These are phyloP conservation scores for Neria commutata DNA, from an alignment of 2,888 invertebrate species.

Conservation along the genomic window DNA sequence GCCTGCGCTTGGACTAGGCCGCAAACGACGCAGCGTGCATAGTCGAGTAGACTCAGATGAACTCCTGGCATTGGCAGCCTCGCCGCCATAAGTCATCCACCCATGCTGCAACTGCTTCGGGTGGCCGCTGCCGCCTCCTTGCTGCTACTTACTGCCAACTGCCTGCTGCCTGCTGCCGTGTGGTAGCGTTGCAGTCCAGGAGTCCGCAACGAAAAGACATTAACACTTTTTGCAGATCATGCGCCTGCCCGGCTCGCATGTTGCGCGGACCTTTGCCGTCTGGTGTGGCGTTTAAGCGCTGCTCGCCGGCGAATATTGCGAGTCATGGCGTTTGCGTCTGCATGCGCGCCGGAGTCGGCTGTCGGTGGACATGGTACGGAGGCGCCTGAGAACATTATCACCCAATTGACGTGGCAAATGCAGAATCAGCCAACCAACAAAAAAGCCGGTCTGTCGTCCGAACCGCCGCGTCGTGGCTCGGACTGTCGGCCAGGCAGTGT, in stretches of 20 bases:
- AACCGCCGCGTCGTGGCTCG: too few relatives aligned
- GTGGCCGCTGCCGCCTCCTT: too few relatives aligned
- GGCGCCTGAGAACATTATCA: slow-evolving; percentile 27
- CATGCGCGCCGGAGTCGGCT: background rate
- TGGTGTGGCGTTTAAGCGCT: background rate
- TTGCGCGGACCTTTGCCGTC: too few relatives aligned
- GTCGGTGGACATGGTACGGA: slow-evolving; percentile 8
- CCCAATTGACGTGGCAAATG: slow-evolving; percentile 14
- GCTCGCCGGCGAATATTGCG: slow-evolving; percentile 17
- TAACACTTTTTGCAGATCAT: slow-evolving; percentile 24
- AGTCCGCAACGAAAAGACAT: slow-evolving; percentile 14
- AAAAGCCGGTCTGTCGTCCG: too few relatives aligned
- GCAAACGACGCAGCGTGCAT: too few relatives aligned
- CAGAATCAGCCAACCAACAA: background rate
- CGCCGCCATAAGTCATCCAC: too few relatives aligned
- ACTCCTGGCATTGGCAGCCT: too few relatives aligned
- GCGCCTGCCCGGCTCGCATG: slow-evolving; percentile 8
- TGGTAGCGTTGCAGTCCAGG: background rate
- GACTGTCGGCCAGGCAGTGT: background rate
- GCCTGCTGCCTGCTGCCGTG: background rate
- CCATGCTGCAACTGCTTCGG: too few relatives aligned
- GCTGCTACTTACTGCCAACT: too few relatives aligned
- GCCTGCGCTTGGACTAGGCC: too few relatives aligned
- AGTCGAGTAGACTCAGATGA: too few relatives aligned
- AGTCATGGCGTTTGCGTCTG: slow-evolving; percentile 15